phyloP scores from a whole-genome alignment of 2,888 invertebrate species.

The Pristionchus entomophagus region DNA sequence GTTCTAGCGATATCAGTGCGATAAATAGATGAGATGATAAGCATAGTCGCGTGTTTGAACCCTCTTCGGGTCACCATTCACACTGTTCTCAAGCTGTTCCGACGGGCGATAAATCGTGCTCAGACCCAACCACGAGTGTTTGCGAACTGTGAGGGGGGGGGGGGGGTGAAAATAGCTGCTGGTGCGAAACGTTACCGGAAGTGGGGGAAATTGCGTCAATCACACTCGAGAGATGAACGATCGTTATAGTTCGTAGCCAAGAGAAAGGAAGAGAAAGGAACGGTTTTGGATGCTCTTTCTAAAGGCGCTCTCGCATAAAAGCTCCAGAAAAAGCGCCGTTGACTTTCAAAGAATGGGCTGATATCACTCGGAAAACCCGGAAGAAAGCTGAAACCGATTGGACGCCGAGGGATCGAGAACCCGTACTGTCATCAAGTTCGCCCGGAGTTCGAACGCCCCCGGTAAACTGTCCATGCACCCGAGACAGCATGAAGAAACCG shows the following conservation, averaged over 20 bases:
- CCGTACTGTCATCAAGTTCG: neutral
- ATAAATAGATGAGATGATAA: constrained; percentile 16
- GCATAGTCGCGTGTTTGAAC: neutral
- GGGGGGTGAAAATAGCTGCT: neutral
- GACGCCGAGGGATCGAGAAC: too few relatives aligned
- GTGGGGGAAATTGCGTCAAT: neutral
- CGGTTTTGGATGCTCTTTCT: neutral
- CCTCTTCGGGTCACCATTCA: too few relatives aligned
- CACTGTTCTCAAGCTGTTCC: too few relatives aligned
- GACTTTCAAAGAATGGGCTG: constrained; percentile 10
- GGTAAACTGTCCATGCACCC: neutral
- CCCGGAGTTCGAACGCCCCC: constrained; percentile 5
- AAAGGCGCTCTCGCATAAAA: neutral
- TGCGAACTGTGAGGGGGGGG: neutral
- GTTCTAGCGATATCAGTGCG: neutral
- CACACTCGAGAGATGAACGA: neutral
- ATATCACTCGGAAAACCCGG: constrained; percentile 7
- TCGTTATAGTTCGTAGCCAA: constrained; percentile 2
- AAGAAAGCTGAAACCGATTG: neutral
- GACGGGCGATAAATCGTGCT: too few relatives aligned
- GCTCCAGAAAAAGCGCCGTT: too few relatives aligned
- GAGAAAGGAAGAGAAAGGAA: neutral
- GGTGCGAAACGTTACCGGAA: neutral
- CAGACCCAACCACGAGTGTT: too few relatives aligned
- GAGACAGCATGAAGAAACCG: too few relatives aligned